phyloP scores from a whole-genome alignment of 1,140 invertebrate species.

The Caenorhabditis latens region DNA sequence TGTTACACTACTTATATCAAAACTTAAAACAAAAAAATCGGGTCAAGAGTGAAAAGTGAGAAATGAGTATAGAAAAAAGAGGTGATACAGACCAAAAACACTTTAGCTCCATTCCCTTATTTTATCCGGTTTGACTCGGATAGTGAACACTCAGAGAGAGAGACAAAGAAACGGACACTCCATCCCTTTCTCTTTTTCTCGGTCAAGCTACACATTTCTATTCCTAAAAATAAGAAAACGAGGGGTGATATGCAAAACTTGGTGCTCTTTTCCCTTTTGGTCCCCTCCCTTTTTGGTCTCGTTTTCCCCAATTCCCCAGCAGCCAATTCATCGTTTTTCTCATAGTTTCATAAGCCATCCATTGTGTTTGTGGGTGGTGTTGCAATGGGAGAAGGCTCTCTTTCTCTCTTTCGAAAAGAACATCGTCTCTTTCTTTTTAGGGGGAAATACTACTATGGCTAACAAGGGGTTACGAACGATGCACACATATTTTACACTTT shows the following conservation, averaged over 20 bases:
- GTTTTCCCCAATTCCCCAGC: conserved; percentile 29
- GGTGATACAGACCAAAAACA: neutral
- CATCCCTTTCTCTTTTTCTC: neutral
- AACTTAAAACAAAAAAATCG: neutral
- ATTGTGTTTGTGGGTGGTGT: neutral
- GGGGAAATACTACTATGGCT: neutral
- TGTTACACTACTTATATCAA: neutral
- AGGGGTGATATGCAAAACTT: conserved; percentile 53
- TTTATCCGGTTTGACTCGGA: neutral
- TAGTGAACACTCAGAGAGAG: neutral
- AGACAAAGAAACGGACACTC: conserved; percentile 31
- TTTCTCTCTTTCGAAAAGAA: neutral
- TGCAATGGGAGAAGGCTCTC: neutral
- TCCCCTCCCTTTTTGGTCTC: neutral
- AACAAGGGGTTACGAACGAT: neutral
- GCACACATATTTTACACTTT: too few relatives aligned
- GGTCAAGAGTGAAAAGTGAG: neutral
- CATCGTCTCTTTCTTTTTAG: neutral
- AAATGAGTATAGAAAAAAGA: neutral
- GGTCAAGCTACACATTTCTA: too few relatives aligned
- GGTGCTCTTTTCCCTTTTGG: conserved; percentile 24
- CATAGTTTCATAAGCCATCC: conserved; percentile 51
- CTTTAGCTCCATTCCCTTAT: neutral
- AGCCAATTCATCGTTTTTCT: conserved; percentile 50
- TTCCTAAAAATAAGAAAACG: neutral